Percentiles rank a stretch among this genome's conserved stretches.
phyloP scores from a whole-genome alignment of 2,888 invertebrate genomes.

The Notodonta ziczac region DNA sequence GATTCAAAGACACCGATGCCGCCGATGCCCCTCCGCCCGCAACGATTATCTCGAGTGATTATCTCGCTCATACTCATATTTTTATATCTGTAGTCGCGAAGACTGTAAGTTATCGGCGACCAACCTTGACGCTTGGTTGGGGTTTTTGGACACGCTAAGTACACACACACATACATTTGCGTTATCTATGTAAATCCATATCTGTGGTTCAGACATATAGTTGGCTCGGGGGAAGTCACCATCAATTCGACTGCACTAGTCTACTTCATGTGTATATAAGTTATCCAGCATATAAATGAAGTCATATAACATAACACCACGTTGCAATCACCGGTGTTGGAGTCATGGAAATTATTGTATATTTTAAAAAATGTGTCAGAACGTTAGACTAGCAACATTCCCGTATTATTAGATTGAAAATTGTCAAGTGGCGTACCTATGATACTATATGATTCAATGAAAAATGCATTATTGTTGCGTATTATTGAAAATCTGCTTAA shows the following conservation, averaged over 20 bases:
- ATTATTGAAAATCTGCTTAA: conserved; percentile 70
- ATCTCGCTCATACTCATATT: no score
- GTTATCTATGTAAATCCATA: no score
- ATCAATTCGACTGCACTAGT: background rate
- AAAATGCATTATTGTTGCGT: conserved; percentile 55
- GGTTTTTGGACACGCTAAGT: no score
- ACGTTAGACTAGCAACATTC: conserved; percentile 54
- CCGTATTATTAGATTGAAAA: conserved; percentile 49
- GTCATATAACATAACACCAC: background rate
- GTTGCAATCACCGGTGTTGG: conserved; percentile 5
- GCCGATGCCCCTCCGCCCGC: no score
- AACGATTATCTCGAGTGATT: no score
- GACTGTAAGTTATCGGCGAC: no score
- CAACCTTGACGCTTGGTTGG: no score
- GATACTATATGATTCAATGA: conserved; percentile 45
- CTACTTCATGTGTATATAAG: background rate
- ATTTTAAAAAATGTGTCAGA: conserved; percentile 22
- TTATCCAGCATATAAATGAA: no score
- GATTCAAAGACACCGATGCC: no score
- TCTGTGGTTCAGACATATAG: background rate
- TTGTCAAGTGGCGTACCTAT: conserved; percentile 43
- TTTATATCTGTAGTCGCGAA: no score
- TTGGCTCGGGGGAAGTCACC: background rate
- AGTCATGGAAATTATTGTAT: conserved; percentile 1
- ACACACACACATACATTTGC: no score